Evolutionary conservation across 1,140 invertebrate genomes (phyloP), one percentile per base, ranked within the genome.

Genomic region (Atopsyche davidsoni): DNA sequence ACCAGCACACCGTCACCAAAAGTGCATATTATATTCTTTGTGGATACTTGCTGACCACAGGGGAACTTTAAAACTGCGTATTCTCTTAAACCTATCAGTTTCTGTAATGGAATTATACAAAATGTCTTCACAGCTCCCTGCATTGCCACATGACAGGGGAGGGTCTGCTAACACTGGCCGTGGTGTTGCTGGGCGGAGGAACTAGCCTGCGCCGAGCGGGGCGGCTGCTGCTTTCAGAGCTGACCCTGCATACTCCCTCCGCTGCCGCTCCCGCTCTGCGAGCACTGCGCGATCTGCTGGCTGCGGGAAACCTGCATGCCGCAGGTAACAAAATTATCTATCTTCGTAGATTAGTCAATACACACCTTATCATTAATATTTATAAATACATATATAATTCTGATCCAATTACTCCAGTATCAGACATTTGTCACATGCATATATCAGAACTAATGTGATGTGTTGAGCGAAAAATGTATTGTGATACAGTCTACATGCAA

Each of bases 111-210:
- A n/a, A n/a, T n/a, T n/a, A n/a, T n/a, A n/a, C n/a, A n/a, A n/a
- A n/a, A n/a, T n/a, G n/a, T n/a, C n/a, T 38, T 64, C 63, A 19
- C 32, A 79, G 76, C 48, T 63, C 68, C n/a, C 65, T 71, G 50
- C 70, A 78, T 54, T 70, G 75, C 31, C 70, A 75, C 50, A 63
- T 74, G 43, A 69, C 79, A 14, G 21, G 78, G 2, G 66, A 75
- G 63, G 75, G 76, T 3, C 62, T 81, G 6, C 64, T 78, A 2
- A 68, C 74, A 38, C 66, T 81, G 36, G 71, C 71, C 13, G 78
- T 79, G 62, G 51, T 65, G 2, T 60, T 80, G 6, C 62, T 81
- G 55, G 61, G 59, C 35, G 60, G 59, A 4, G 68, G 68, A 2
- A 44, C 38, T 16, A n/a, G 40, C 11, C 60, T 79, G 9, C 63